Conservation (phyloP, 2,888 invertebrate genomes). For the Lydus trimaculatus region DNA sequence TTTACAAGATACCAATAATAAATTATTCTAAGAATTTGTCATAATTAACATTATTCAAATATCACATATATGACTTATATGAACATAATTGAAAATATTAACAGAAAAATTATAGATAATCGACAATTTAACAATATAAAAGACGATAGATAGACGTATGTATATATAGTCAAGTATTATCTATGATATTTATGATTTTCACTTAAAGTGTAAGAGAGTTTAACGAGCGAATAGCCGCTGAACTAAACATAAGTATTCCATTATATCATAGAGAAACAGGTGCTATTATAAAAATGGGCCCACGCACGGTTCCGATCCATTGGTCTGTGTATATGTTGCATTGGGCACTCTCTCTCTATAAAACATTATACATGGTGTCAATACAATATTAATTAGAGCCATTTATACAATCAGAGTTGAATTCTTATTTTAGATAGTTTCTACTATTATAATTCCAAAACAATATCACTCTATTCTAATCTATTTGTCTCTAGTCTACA, state of each 20-base stretch:
- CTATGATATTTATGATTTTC: slow-evolving; percentile 56
- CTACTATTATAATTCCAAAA: slow-evolving; percentile 4
- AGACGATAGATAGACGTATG: background rate
- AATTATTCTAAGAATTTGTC: slow-evolving; percentile 7
- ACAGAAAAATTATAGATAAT: background rate
- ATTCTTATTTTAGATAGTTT: background rate
- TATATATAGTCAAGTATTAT: slow-evolving; percentile 41
- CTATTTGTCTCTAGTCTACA: too few relatives aligned
- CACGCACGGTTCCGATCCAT: slow-evolving; percentile 57
- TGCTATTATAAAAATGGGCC: slow-evolving; percentile 58
- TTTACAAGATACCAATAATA: background rate
- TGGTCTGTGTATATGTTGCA: slow-evolving; percentile 34
- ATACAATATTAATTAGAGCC: slow-evolving; percentile 47
- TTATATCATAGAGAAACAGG: slow-evolving; percentile 59
- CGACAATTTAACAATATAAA: background rate
- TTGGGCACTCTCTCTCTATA: slow-evolving; percentile 24
- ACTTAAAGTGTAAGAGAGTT: slow-evolving; percentile 55
- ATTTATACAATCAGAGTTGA: slow-evolving; percentile 15
- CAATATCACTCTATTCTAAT: too few relatives aligned
- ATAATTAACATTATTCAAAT: slow-evolving; percentile 10
- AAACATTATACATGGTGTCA: slow-evolving; percentile 43
- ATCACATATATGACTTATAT: slow-evolving; percentile 21
- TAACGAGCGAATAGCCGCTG: slow-evolving; percentile 54
- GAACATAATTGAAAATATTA: slow-evolving; percentile 39
- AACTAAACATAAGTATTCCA: slow-evolving; percentile 56